Conservation (phyloP, 2,797 vertebrate species). For the Peromyscus aztecus region DNA sequence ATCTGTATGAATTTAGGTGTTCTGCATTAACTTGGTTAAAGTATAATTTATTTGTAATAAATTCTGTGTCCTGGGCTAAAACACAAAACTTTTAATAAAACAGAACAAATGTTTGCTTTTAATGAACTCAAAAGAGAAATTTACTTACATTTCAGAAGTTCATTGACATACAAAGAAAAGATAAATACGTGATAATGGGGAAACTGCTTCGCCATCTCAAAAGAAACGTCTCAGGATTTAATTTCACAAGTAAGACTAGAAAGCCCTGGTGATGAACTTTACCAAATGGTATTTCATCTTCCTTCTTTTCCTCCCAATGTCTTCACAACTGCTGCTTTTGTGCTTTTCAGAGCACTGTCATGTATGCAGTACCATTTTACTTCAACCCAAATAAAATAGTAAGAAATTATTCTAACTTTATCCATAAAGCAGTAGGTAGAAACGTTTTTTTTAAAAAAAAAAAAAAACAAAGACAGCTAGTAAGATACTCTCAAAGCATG, state of each 20-base stretch:
- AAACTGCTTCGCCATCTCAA: background rate
- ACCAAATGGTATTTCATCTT: slow-evolving; percentile 14
- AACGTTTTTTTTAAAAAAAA: slow-evolving; percentile 20
- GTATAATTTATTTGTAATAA: slow-evolving; percentile 40
- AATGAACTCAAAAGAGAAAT: slow-evolving; percentile 50
- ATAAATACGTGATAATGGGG: background rate
- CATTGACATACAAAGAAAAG: slow-evolving; percentile 29
- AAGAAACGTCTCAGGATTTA: slow-evolving; percentile 15
- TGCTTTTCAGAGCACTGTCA: slow-evolving; percentile 60
- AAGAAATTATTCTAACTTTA: slow-evolving; percentile 24
- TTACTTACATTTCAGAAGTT: slow-evolving; percentile 11
- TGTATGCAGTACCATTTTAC: slow-evolving; percentile 30
- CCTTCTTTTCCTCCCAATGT: slow-evolving; percentile 16
- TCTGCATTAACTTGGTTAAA: slow-evolving; percentile 45
- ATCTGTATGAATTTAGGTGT: background rate
- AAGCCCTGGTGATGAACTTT: background rate
- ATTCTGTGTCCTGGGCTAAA: background rate
- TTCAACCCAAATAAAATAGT: slow-evolving; percentile 60
- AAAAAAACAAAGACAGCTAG: background rate
- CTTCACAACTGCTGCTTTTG: slow-evolving; percentile 31
- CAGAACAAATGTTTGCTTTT: slow-evolving; percentile 4
- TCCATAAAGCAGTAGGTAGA: slow-evolving; percentile 11
- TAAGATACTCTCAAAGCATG: background rate
- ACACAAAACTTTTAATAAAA: slow-evolving; percentile 46
- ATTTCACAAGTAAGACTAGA: background rate